A percentile compares a stretch with the other conserved stretches of the same genome.
phyloP scores from a whole-genome alignment of 2,888 invertebrate species.

The Biston stratarius region DNA sequence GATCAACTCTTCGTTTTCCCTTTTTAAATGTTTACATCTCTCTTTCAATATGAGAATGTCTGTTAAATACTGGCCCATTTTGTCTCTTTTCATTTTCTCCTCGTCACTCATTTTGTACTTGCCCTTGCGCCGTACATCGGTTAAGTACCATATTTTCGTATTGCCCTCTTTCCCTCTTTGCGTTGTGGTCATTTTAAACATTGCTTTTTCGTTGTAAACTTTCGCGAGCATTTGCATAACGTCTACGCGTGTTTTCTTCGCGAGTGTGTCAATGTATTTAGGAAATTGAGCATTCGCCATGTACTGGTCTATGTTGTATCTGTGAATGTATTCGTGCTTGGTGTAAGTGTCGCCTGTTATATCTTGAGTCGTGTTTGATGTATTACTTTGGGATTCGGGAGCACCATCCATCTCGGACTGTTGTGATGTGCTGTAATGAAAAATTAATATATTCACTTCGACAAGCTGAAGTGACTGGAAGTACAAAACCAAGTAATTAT shows the following conservation, averaged over 20 bases:
- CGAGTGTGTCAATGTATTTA: conserved; percentile 56
- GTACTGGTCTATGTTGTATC: conserved; percentile 59
- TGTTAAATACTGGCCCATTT: conserved; percentile 44
- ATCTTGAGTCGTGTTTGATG: conserved; percentile 40
- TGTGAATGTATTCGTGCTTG: conserved; percentile 59
- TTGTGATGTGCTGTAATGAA: conserved; percentile 27
- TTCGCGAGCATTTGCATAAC: conserved; percentile 56
- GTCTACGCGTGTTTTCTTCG: conserved; percentile 54
- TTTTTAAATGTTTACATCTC: conserved; percentile 41
- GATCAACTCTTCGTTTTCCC: conserved; percentile 44
- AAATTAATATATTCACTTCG: conserved; percentile 1
- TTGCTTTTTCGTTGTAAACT: conserved; percentile 58
- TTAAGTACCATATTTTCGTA: conserved; percentile 58
- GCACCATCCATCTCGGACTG: conserved; percentile 10
- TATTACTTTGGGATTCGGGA: conserved; percentile 15
- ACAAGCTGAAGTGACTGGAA: background rate
- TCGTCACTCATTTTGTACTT: conserved; percentile 46
- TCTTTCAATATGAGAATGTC: conserved; percentile 48
- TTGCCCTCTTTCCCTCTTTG: conserved; percentile 57
- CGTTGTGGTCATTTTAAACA: conserved; percentile 62
- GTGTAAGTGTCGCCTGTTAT: conserved; percentile 43
- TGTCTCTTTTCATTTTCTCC: conserved; percentile 46
- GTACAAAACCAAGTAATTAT: no score
- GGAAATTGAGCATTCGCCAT: conserved; percentile 58
- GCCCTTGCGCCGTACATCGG: conserved; percentile 47